Percentiles rank a stretch among this genome's conserved stretches.
These are phyloP conservation scores for Brachypterus glaber DNA, from an alignment of 2,888 invertebrate species.

Conservation along the genomic window DNA sequence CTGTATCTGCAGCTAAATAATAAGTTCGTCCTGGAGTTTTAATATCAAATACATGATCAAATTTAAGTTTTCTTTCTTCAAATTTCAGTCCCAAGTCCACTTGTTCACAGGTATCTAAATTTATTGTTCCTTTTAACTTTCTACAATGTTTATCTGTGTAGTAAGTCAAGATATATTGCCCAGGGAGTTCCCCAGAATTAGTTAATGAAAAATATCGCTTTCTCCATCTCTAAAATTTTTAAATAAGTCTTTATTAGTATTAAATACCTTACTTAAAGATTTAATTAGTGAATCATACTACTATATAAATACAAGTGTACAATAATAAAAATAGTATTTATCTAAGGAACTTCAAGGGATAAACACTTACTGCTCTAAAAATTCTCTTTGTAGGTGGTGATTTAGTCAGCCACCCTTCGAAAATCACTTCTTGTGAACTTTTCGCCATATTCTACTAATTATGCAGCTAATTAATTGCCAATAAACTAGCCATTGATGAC, in stretches of 20 bases:
- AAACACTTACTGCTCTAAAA: constrained; percentile 80
- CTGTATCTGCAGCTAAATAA: constrained; percentile 85
- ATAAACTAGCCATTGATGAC: constrained; percentile 1
- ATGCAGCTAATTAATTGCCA: neutral
- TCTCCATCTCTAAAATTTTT: constrained; percentile 78
- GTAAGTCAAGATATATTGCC: constrained; percentile 88
- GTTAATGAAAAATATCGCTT: constrained; percentile 89
- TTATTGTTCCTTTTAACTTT: constrained; percentile 80
- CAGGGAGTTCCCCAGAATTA: constrained; percentile 84
- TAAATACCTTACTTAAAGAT: no score
- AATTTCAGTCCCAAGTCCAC: constrained; percentile 81
- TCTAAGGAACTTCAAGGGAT: neutral
- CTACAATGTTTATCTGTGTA: constrained; percentile 80
- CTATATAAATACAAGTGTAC: neutral
- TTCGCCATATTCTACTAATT: constrained; percentile 36
- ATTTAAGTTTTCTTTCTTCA: constrained; percentile 70
- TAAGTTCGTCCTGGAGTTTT: constrained; percentile 83
- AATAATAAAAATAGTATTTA: constrained; percentile 3
- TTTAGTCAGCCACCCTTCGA: constrained; percentile 92
- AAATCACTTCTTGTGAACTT: constrained; percentile 60
- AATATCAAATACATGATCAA: constrained; percentile 80
- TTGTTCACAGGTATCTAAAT: constrained; percentile 94
- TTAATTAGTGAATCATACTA: neutral
- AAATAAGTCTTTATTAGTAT: no score
- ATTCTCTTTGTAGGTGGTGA: constrained; percentile 88